Evolutionary conservation across 2,888 invertebrate genomes (phyloP).

Genomic region (Caenorhabditis parvicauda): DNA sequence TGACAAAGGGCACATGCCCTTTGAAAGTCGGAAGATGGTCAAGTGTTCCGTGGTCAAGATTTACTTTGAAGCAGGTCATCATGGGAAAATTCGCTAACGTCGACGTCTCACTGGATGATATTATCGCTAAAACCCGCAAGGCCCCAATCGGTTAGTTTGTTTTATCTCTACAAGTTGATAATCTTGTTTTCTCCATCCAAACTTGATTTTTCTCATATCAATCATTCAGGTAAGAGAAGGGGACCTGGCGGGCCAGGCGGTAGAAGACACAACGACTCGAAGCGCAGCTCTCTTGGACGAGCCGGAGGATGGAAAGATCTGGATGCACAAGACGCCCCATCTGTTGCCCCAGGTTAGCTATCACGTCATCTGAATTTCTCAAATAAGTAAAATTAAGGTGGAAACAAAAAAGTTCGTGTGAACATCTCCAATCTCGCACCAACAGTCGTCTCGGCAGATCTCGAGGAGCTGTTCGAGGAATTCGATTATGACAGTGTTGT

Average conservation of each 20-base stretch:
- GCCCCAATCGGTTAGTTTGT: conserved; percentile 14
- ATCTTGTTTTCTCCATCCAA: too few relatives aligned
- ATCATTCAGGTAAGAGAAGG: too few relatives aligned
- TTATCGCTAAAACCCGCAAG: conserved; percentile 31
- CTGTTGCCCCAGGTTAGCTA: background rate
- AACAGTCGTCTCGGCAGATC: conserved; percentile 32
- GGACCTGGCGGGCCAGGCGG: conserved; percentile 14
- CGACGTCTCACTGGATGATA: conserved; percentile 38
- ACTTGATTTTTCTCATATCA: too few relatives aligned
- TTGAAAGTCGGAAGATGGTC: too few relatives aligned
- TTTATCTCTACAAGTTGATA: too few relatives aligned
- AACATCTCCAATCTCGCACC: conserved; percentile 39
- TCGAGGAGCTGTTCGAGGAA: conserved; percentile 38
- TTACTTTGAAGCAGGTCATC: too few relatives aligned
- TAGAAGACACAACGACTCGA: background rate
- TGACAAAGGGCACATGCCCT: too few relatives aligned
- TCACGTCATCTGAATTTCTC: background rate
- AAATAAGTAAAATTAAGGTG: conserved; percentile 6
- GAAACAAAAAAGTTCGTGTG: conserved; percentile 22
- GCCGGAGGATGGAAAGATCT: conserved; percentile 21
- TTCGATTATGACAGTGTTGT: conserved; percentile 30
- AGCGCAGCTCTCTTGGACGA: background rate
- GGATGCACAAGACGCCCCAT: conserved; percentile 13
- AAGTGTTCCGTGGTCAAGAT: too few relatives aligned
- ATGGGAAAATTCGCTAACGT: conserved; percentile 28